Evolutionary conservation across 2,888 invertebrate genomes (phyloP), one percentile per base, ranked within the genome.

Genomic region (Dendrolimus houi): DNA sequence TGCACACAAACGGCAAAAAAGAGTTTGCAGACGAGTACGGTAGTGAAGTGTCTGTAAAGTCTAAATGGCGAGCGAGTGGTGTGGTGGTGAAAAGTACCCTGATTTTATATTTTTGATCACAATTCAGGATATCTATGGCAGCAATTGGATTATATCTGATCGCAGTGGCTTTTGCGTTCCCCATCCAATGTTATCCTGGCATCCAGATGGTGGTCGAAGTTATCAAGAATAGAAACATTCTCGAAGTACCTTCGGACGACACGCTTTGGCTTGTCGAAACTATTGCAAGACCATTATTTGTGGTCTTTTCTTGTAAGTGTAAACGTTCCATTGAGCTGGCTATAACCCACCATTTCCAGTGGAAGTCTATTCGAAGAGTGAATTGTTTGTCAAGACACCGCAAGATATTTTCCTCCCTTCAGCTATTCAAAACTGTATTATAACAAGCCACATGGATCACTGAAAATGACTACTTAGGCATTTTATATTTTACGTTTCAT

Each of bases 121-220:
- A 14, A 58, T 69, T 54, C 69, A 83, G 82, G 40, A 53, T 67
- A 53, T 52, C 80, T 9, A 70, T 81, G 64, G 55, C 58, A 0
- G 70, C 77, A 0, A 73, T 81, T 47, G 69, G 62, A 0, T 47
- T 83, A 7, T 84, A 81, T 58, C 12, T 79, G 55, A 47, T 75
- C 2, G 66, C 83, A 0, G 65, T 82, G 17, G 74, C 67, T 8
- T 73, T 78, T 8, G 62, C 77, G 0, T 82, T 74, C 59, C 84
- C 85, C 0, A 68, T 85, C 2, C 83, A 83, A 55, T 79, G 78
- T 57, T 75, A 77, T 29, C 85, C 85, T 1, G 84, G 74, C 0
- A 73, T 79, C 6, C 60, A 70, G 6, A 77, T 82, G 1, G 68
- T 82, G 2, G 6, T 78, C 1, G 83, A 84, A 47, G 62, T 79